Evolutionary conservation across 2,113 vertebrate genomes (phyloP), one percentile per base, ranked within the genome.

Genomic region (Bostrychus sinensis): DNA sequence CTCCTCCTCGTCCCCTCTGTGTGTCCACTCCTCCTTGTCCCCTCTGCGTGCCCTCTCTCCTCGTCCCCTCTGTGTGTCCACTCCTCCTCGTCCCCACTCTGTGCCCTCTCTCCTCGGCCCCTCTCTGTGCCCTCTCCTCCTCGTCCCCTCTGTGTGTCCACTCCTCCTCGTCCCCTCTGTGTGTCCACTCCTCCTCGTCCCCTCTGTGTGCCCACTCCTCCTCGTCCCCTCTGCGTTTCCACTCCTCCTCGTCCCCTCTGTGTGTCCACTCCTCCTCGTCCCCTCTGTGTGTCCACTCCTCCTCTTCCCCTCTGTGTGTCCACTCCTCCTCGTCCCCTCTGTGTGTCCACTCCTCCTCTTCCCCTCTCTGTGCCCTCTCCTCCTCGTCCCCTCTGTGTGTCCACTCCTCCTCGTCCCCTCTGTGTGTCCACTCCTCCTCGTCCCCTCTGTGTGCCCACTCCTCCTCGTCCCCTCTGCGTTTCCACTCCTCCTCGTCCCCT

Each of bases 81-180:
- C n/a, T n/a, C n/a, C 39, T 17, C 39, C 39, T 42, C 8, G 39
- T 70, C 38, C 43, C 34, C 71, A 55, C 56, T n/a, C n/a, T n/a
- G n/a, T n/a, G n/a, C n/a, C n/a, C n/a, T n/a, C n/a, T n/a, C 9
- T 56, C 39, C 69, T 81, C 65, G 75, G 59, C 82, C 50, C 66
- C 56, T 59, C 57, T 57, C 53, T 48, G 57, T 59, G n/a, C n/a
- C n/a, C n/a, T n/a, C n/a, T 75, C 50, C 57, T 36, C 17, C 55
- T 70, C 67, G 72, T 62, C 43, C 66, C 50, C 16, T 4, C 50
- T 71, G 70, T 20, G 20, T 77, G 1, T 39, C 38, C 36, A 3
- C 36, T 38, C 11, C 13, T 12, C 13, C 16, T 42, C 39, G 13
- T 42, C n/a, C n/a, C n/a, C n/a, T n/a, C n/a, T n/a, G n/a, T n/a